These are phyloP conservation scores for Anoplophora glabripennis DNA, from an alignment of 1,140 invertebrate species.

Conservation along the genomic window DNA sequence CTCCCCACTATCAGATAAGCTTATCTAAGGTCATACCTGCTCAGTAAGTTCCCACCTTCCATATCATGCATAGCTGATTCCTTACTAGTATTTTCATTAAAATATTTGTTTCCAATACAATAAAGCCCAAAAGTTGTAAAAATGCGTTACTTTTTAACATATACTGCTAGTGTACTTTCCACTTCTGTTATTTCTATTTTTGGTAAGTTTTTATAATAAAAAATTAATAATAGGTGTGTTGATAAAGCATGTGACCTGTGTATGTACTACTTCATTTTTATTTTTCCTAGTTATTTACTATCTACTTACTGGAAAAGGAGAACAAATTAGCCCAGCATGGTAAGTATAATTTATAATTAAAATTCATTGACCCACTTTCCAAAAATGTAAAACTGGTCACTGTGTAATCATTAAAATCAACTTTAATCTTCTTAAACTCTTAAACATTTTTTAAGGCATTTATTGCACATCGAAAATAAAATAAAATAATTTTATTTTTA, in stretches of 20 bases:
- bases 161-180: constrained; percentile 17
- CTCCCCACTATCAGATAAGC: too few species aligned
- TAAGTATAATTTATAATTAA: constrained; percentile 16
- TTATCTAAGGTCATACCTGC: too few species aligned
- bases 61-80: too few species aligned
- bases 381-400: not conserved
- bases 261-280: constrained; percentile 24
- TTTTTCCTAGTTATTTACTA: constrained; percentile 38
- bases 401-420: not conserved
- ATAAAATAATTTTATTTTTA: not conserved
- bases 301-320: constrained; percentile 40
- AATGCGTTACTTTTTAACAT: constrained; percentile 30
- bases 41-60: too few species aligned
- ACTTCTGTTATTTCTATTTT: constrained; percentile 25
- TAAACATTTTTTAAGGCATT: not conserved
- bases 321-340: constrained; percentile 41
- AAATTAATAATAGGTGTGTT: constrained; percentile 15
- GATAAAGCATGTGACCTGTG: constrained; percentile 26
- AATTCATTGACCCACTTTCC: not conserved
- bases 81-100: not conserved
- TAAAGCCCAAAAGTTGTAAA: constrained; percentile 9
- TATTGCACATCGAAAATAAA: not conserved
- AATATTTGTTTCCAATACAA: not conserved
- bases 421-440: not conserved
- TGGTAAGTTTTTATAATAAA: constrained; percentile 27